A percentile compares a stretch with the other conserved stretches of the same genome.
Evolutionary conservation across 2,888 invertebrate species (phyloP).

Genomic region (Leptinotarsa peninsularis): DNA sequence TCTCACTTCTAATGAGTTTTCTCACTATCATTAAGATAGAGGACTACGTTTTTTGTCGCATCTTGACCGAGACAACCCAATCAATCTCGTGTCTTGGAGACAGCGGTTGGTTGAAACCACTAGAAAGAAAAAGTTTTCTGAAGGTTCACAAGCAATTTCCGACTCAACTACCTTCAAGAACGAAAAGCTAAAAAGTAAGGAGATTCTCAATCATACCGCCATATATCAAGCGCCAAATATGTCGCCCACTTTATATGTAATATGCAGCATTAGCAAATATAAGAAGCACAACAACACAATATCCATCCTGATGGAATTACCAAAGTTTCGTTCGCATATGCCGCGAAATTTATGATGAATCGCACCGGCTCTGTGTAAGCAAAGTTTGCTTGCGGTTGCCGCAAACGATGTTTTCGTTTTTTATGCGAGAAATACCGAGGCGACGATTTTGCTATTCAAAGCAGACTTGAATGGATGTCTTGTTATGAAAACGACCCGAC

Average conservation of each 20-base stretch:
- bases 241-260: conserved; percentile 9
- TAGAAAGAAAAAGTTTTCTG: too few relatives aligned
- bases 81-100: too few relatives aligned
- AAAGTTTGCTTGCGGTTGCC: conserved; percentile 7
- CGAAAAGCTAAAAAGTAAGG: too few relatives aligned
- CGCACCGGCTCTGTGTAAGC: conserved; percentile 1
- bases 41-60: too few relatives aligned
- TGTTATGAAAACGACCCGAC: conserved; percentile 7
- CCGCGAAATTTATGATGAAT: conserved; percentile 19
- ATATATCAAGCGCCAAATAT: background rate
- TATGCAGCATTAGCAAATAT: conserved; percentile 13
- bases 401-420: background rate
- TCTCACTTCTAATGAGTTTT: too few relatives aligned
- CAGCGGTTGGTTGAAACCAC: too few relatives aligned
- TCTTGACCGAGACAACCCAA: too few relatives aligned
- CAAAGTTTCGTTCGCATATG: conserved; percentile 18
- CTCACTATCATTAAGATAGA: too few relatives aligned
- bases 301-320: conserved; percentile 10
- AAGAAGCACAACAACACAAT: conserved; percentile 15
- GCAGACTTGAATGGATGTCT: conserved; percentile 2
- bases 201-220: too few relatives aligned
- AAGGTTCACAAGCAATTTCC: too few relatives aligned
- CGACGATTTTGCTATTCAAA: conserved; percentile 2
- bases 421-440: background rate
- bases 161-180: too few relatives aligned